These are phyloP conservation scores for Steinernema feltiae DNA, from an alignment of 1,140 invertebrate species.

Conservation along the genomic window DNA sequence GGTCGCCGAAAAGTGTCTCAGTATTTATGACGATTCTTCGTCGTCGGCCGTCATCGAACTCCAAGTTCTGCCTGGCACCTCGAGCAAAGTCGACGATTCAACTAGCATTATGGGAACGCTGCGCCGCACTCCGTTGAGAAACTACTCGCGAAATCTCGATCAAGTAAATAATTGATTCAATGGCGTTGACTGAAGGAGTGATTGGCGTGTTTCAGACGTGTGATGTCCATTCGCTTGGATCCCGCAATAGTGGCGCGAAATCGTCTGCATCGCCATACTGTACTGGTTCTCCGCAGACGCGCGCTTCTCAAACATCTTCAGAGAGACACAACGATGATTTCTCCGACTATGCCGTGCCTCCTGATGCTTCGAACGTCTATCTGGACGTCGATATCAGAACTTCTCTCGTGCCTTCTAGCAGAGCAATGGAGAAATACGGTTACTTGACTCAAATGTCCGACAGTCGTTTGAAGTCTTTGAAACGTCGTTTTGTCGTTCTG, in stretches of 20 bases:
- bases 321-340: constrained; percentile 20
- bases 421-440: constrained; percentile 36
- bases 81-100: neutral
- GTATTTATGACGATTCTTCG: constrained; percentile 36
- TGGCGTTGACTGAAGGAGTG: neutral
- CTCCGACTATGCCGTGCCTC: constrained; percentile 42
- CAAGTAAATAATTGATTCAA: neutral
- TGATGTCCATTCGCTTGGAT: neutral
- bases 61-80: constrained; percentile 22
- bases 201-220: neutral
- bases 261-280: constrained; percentile 16
- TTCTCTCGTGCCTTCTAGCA: constrained; percentile 31
- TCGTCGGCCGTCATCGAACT: constrained; percentile 20
- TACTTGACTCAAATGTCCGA: constrained; percentile 44
- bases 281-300: neutral
- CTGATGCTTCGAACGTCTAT: constrained; percentile 40
- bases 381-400: constrained; percentile 24
- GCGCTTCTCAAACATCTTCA: neutral
- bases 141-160: neutral
- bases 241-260: neutral
- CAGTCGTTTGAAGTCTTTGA: constrained; percentile 42
- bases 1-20: constrained; percentile 48
- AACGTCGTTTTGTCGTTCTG: constrained; percentile 45
- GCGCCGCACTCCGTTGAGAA: neutral
- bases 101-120: constrained; percentile 1